Percentiles rank a stretch among this genome's conserved stretches.
These are phyloP conservation scores for Cepaea hortensis DNA, from an alignment of 2,888 invertebrate species.

Conservation along the genomic window DNA sequence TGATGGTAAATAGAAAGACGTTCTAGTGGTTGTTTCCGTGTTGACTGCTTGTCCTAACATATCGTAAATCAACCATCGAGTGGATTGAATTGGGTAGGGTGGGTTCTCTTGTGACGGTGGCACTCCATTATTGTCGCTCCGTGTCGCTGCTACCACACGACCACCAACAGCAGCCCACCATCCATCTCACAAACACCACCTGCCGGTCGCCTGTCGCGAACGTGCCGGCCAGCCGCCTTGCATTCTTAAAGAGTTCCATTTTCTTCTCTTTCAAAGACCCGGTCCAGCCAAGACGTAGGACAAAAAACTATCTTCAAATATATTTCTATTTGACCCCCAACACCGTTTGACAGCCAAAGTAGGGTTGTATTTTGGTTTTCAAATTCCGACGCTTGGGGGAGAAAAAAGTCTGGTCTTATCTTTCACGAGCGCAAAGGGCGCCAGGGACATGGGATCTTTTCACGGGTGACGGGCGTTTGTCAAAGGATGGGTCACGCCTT, in stretches of 20 bases:
- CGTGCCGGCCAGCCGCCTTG: slow-evolving; percentile 20
- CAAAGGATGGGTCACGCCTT: not conserved
- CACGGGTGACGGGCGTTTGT: slow-evolving; percentile 9
- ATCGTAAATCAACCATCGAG: too few relatives aligned
- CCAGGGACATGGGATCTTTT: not conserved
- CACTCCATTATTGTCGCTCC: too few relatives aligned
- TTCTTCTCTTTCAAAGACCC: slow-evolving; percentile 2
- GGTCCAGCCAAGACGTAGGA: not conserved
- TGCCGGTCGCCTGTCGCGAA: slow-evolving; percentile 32
- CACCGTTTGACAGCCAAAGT: not conserved
- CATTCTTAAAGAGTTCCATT: slow-evolving; percentile 26
- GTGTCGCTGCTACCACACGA: not conserved
- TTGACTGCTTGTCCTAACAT: too few relatives aligned
- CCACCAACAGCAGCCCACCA: not conserved
- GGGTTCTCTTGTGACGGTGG: too few relatives aligned
- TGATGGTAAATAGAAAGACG: too few relatives aligned
- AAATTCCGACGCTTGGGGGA: not conserved
- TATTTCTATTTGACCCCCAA: not conserved
- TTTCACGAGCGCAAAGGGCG: not conserved
- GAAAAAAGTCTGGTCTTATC: not conserved
- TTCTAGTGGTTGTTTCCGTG: too few relatives aligned
- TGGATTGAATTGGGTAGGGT: too few relatives aligned
- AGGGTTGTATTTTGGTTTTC: not conserved
- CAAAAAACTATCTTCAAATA: slow-evolving; percentile 19
- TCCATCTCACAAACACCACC: slow-evolving; percentile 7